phyloP scores from a whole-genome alignment of 2,797 vertebrate species.

The Meriones psammophilus region DNA sequence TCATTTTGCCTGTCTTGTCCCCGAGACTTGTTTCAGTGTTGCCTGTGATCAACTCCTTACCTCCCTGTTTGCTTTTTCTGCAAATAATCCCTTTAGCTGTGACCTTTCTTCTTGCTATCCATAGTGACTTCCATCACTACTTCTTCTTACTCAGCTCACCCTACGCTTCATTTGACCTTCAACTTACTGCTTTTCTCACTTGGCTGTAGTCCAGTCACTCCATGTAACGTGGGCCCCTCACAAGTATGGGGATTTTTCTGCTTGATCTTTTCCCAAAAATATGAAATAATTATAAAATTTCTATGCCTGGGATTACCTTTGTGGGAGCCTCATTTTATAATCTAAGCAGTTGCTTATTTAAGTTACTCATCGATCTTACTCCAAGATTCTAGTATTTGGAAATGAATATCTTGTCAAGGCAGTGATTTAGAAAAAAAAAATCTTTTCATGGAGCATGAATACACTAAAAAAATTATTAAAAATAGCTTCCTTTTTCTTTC shows the following conservation, averaged over 20 bases:
- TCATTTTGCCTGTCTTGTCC: constrained; percentile 2
- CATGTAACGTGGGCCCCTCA: background rate
- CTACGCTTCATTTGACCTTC: background rate
- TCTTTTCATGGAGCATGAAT: background rate
- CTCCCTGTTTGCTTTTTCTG: constrained; percentile 42
- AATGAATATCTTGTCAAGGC: constrained; percentile 17
- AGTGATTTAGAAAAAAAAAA: constrained; percentile 44
- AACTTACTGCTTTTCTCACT: constrained; percentile 23
- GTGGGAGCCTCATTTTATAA: background rate
- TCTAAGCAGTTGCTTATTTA: constrained; percentile 36
- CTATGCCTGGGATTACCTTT: background rate
- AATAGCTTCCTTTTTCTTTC: background rate
- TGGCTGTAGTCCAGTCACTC: background rate
- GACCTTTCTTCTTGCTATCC: background rate
- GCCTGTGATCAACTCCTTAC: constrained; percentile 5
- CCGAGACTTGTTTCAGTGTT: background rate
- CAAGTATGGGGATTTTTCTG: background rate
- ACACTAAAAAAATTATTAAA: background rate
- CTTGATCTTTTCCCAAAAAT: background rate
- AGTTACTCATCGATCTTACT: constrained; percentile 3
- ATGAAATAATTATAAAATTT: constrained; percentile 30
- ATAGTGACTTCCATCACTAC: background rate
- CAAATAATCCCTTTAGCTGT: background rate
- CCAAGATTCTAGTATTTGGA: constrained; percentile 5
- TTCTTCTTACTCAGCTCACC: background rate